Evolutionary conservation across 64 coral and sea anemone genomes (phyloP), one percentile per base, ranked within the genome.

Genomic region (Stichodactyla mertensii): DNA sequence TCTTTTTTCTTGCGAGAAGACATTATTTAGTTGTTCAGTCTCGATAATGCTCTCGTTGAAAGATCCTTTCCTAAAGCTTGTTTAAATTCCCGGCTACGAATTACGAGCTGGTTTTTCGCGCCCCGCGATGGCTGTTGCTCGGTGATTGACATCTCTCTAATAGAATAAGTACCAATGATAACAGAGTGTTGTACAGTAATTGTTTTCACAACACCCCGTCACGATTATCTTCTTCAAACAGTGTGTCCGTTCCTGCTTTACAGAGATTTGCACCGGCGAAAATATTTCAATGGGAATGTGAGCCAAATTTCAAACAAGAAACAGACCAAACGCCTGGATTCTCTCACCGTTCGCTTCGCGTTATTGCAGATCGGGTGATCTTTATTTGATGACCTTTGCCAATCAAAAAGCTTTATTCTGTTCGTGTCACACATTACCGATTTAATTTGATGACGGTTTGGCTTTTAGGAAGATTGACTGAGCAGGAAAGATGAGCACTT

Each of bases 61-160:
- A 83, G 91, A 88, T 92, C 52, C 86, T 78, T 87, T 88, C 86
- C 64, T 81, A 92, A 92, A 88, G 82, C 86, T 71, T 92, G 69
- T 92, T 45, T 45, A 45, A 88, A 92, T 88, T 78, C 86, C 53
- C 85, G 61, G 86, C 54, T 85, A 7, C 62, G 81, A 92, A 45
- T 45, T 45, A 77, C 82, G 83, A 88, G 77, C 55, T 27, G 16
- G 57, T 58, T 85, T 85, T 45, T 45, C 36, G 22, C 20, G 82
- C 91, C 59, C 80, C 52, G 58, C 10, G 55, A 92, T 92, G 88
- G 91, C 77, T 78, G 57, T 61, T 22, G 80, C 16, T 77, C 79
- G 91, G 91, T 92, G 91, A 92, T 88, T 92, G 91, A 92, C 91
- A 92, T 55, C 59, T 87, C 15, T 9, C 45, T 92, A 87, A 92